Percentiles rank a stretch among this genome's conserved stretches.
Evolutionary conservation across 2,113 vertebrate species (phyloP).

Genomic region (Nothobranchius furzeri): DNA sequence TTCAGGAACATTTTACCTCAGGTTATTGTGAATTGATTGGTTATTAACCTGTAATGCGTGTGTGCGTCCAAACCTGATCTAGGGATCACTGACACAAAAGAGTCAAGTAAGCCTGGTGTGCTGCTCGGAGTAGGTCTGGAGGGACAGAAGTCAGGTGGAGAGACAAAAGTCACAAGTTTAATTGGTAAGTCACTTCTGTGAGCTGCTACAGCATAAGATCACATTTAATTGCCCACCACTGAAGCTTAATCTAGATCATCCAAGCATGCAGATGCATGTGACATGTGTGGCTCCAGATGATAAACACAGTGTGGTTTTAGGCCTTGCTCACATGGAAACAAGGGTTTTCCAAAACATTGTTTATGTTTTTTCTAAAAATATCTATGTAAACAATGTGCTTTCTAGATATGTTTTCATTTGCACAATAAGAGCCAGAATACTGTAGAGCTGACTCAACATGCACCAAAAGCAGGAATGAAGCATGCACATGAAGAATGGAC

Average conservation of each 20-base stretch:
- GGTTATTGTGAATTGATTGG: constrained; percentile 14
- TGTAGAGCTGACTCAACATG: too few species aligned
- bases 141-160: constrained; percentile 50
- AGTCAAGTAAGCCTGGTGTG: constrained; percentile 62
- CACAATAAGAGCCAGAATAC: too few species aligned
- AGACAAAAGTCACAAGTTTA: constrained; percentile 32
- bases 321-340: too few species aligned
- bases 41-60: not conserved
- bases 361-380: too few species aligned
- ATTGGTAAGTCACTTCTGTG: constrained; percentile 3
- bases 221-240: constrained; percentile 28
- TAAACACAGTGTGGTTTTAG: too few species aligned
- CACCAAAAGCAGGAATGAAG: too few species aligned
- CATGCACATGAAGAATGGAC: too few species aligned
- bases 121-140: constrained; percentile 18
- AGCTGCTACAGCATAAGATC: not conserved
- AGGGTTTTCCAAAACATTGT: too few species aligned
- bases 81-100: constrained; percentile 37
- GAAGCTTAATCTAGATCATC: constrained; percentile 15
- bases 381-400: too few species aligned
- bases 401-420: too few species aligned
- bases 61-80: constrained; percentile 38
- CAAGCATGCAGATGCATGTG: constrained; percentile 13
- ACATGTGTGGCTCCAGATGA: too few species aligned
- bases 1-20: too few species aligned